Percentiles rank a stretch among this genome's conserved stretches.
Evolutionary conservation across 2,797 vertebrate species (phyloP).

Genomic region (Intellagama lesueurii): DNA sequence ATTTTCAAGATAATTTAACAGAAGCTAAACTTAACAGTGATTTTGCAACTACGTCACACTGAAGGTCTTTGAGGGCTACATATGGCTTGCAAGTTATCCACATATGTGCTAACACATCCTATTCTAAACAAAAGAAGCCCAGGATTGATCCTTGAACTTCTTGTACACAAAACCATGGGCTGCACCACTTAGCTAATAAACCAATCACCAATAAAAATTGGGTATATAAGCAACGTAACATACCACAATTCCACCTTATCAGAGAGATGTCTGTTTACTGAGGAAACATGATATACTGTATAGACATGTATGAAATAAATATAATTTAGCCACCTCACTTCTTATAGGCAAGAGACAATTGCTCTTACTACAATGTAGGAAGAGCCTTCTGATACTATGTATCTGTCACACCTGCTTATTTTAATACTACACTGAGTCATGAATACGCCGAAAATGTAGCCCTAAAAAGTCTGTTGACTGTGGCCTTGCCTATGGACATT

Average conservation of each 20-base stretch:
- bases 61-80: not conserved
- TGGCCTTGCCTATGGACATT: not conserved
- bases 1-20: not conserved
- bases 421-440: not conserved
- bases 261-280: not conserved
- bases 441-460: not conserved
- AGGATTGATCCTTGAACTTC: not conserved
- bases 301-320: not conserved
- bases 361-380: not conserved
- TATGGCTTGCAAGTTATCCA: not conserved
- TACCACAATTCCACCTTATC: not conserved
- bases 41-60: not conserved
- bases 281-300: too few species aligned
- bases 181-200: not conserved
- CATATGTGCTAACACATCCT: not conserved
- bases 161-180: not conserved
- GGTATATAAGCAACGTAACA: not conserved
- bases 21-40: not conserved
- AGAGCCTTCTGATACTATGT: not conserved
- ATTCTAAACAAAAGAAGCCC: not conserved
- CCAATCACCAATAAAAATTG: not conserved
- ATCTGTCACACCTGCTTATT: not conserved
- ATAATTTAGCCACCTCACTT: not conserved
- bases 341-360: too few species aligned
- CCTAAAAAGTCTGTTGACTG: not conserved